phyloP scores from a whole-genome alignment of 2,888 invertebrate genomes.

The Drosophila pseudotakahashii region DNA sequence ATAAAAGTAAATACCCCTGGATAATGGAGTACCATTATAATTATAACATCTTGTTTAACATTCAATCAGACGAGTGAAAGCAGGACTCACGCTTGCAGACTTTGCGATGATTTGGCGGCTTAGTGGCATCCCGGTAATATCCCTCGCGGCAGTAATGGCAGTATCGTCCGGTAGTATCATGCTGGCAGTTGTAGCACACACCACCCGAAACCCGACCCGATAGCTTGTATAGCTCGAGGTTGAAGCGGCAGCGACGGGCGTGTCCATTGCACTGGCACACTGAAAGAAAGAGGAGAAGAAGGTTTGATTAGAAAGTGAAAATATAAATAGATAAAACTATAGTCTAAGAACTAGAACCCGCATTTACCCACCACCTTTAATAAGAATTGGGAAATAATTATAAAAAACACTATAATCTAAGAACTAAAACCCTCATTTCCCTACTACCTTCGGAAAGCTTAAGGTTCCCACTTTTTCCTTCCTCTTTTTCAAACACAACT shows the following conservation, averaged over 20 bases:
- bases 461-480: no score
- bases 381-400: neutral
- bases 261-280: conserved; percentile 99
- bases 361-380: neutral
- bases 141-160: conserved; percentile 99
- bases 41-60: neutral
- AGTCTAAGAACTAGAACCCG: no score
- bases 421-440: neutral
- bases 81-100: conserved; percentile 95
- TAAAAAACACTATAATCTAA: neutral
- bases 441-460: neutral
- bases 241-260: conserved; percentile 98
- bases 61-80: conserved; percentile 5
- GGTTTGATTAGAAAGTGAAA: neutral
- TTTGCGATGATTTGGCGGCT: conserved; percentile 96
- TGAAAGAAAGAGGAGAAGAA: conserved; percentile 84
- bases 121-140: conserved; percentile 96
- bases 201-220: conserved; percentile 97
- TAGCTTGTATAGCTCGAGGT: conserved; percentile 98
- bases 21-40: neutral
- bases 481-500: neutral
- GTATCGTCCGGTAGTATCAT: conserved; percentile 98
- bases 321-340: no score
- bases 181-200: conserved; percentile 97
- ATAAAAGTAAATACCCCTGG: neutral